phyloP scores from a whole-genome alignment of 1,140 invertebrate species.

The Triops longicaudatus region DNA sequence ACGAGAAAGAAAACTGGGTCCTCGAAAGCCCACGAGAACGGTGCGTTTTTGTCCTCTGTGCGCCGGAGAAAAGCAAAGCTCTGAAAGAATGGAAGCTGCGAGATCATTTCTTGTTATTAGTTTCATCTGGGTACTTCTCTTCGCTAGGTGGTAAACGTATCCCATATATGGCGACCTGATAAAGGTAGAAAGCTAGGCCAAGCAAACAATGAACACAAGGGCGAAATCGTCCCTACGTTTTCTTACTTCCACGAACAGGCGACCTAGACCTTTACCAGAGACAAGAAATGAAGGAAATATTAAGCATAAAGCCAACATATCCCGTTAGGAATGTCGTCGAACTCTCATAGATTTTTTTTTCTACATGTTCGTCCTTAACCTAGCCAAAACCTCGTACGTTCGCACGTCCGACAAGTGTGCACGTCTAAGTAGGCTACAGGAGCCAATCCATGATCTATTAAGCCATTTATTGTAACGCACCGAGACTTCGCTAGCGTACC shows the following conservation, averaged over 20 bases:
- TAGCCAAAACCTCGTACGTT: neutral
- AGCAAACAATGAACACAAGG: neutral
- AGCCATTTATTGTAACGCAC: neutral
- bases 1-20: neutral
- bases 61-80: neutral
- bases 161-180: constrained; percentile 5
- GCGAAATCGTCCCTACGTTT: neutral
- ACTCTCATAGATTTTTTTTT: neutral
- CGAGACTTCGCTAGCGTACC: neutral
- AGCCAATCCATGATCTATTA: neutral
- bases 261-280: neutral
- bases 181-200: constrained; percentile 11
- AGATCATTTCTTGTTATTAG: neutral
- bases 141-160: neutral
- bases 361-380: neutral
- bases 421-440: neutral
- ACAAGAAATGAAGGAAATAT: neutral
- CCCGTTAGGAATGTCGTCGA: constrained; percentile 10
- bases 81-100: neutral
- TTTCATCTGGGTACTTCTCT: neutral
- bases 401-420: neutral
- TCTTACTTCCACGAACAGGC: neutral
- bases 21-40: neutral
- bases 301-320: neutral
- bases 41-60: neutral